These are phyloP conservation scores for Teleiodes luculella DNA, from an alignment of 2,888 invertebrate species.

Conservation along the genomic window DNA sequence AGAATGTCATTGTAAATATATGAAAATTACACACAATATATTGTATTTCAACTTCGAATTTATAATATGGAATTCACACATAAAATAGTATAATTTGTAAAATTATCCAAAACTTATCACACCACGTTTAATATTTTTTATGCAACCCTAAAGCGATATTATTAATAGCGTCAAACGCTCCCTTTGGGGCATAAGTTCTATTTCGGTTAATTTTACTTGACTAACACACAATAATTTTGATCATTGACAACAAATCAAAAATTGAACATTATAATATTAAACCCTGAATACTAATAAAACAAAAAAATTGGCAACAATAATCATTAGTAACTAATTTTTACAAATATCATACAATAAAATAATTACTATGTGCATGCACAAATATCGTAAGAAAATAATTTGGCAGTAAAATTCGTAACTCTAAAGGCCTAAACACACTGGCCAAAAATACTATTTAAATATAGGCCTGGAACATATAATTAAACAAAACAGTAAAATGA, in stretches of 20 bases:
- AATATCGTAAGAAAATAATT: slow-evolving; percentile 78
- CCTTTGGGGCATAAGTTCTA: slow-evolving; percentile 75
- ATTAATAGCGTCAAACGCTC: slow-evolving; percentile 77
- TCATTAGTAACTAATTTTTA: slow-evolving; percentile 69
- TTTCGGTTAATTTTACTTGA: slow-evolving; percentile 74
- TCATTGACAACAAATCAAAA: slow-evolving; percentile 76
- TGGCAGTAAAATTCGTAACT: slow-evolving; percentile 78
- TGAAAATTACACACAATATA: slow-evolving; percentile 48
- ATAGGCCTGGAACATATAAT: slow-evolving; percentile 73
- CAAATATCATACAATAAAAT: slow-evolving; percentile 75
- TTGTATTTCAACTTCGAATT: slow-evolving; percentile 63
- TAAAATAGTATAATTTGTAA: slow-evolving; percentile 79
- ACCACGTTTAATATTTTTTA: slow-evolving; percentile 73
- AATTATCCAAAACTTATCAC: slow-evolving; percentile 79
- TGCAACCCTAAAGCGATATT: slow-evolving; percentile 77
- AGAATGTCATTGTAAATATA: slow-evolving; percentile 51
- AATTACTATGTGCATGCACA: slow-evolving; percentile 78
- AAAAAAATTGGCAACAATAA: slow-evolving; percentile 74
- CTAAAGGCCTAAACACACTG: slow-evolving; percentile 76
- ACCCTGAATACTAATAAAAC: slow-evolving; percentile 76
- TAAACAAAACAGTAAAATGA: slow-evolving; percentile 74
- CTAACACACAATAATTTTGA: slow-evolving; percentile 78
- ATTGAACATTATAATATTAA: slow-evolving; percentile 74
- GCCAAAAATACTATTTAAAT: slow-evolving; percentile 76
- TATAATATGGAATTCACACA: slow-evolving; percentile 73